Base-by-base conservation (phyloP, 2,888 invertebrate species). In the Apamea monoglypha region DNA sequence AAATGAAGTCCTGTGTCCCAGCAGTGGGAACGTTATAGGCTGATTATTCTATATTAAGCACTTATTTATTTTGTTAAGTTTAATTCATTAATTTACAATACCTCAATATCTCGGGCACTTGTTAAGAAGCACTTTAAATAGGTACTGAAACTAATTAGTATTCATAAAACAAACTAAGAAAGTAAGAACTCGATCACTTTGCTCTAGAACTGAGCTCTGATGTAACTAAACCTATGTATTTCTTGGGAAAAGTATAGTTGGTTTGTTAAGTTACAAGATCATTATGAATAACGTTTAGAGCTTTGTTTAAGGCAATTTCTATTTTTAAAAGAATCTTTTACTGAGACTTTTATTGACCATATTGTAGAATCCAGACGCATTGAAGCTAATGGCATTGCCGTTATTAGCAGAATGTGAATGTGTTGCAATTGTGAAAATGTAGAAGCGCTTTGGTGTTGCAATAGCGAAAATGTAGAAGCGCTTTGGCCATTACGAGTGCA, bases 111-210 rank as follows among this genome's bases (percentile, higher is more conserved):
- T 6, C 12, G 40, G 2, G 5, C 5, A 18, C 25, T 67, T 4
- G 8, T 40, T 32, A 3, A 18, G 25, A 50, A 47, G 63, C 6
- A 59, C 21, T 73, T 29, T 47, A 12, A 16, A n/a, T n/a, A n/a
- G n/a, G 21, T 66, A 59, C 71, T 36, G 16, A 64, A 74, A 70
- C 53, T 56, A 29, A 71, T 74, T 32, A 71, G 50, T 50, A 71
- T 56, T 80, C 44, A 63, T 53, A 71, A 84, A 74, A 68, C 47
- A 64, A 74, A 74, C 47, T 40, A 1, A 69, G 10, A 61, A 68
- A 36, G 5, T 56, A 64, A 63, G 10, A 56, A 63, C 25, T 63
- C 2, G 14, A 74, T 74, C n/a, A 44, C 10, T 61, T 78, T 63
- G 14, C 59, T 12, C 16, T 50, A 44, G 29, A 64, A 21, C 64